Conservation (phyloP, 2,888 invertebrate genomes). For the Esperia sulphurella region DNA sequence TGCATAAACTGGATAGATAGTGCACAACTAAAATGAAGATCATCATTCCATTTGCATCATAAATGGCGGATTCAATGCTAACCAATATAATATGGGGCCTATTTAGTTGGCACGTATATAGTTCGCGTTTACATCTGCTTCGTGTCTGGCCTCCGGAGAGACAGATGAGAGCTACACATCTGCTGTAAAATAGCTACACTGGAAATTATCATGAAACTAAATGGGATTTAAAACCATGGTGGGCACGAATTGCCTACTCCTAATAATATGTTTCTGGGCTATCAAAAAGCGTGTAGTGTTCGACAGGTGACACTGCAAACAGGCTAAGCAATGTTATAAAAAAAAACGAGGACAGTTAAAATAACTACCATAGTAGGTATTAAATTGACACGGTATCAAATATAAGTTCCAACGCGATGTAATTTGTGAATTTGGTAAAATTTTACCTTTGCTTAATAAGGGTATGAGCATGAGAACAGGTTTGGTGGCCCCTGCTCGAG, state of each 20-base stretch:
- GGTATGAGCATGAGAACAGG: slow-evolving; percentile 60
- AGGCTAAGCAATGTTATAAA: no score
- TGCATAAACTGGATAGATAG: neutral
- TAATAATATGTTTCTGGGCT: neutral
- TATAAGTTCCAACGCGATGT: slow-evolving; percentile 11
- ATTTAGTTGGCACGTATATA: slow-evolving; percentile 24
- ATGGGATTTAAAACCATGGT: neutral
- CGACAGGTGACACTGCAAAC: no score
- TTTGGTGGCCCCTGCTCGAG: slow-evolving; percentile 43
- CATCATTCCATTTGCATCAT: slow-evolving; percentile 6
- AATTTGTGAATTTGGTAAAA: slow-evolving; percentile 44
- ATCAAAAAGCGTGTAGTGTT: no score
- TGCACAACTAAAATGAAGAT: neutral
- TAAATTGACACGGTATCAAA: neutral
- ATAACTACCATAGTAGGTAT: neutral
- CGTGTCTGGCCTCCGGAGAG: slow-evolving; percentile 23
- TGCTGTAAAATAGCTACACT: slow-evolving; percentile 20
- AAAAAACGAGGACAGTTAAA: no score
- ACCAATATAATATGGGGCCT: slow-evolving; percentile 20
- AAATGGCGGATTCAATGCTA: neutral
- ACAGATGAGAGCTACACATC: slow-evolving; percentile 36
- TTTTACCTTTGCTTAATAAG: slow-evolving; percentile 51
- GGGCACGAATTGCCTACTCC: neutral
- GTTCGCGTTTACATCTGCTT: slow-evolving; percentile 35
- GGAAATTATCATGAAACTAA: neutral